Evolutionary conservation across 1,140 invertebrate species (phyloP), one percentile per base, ranked within the genome.

Genomic region (Laupala kohalensis): DNA sequence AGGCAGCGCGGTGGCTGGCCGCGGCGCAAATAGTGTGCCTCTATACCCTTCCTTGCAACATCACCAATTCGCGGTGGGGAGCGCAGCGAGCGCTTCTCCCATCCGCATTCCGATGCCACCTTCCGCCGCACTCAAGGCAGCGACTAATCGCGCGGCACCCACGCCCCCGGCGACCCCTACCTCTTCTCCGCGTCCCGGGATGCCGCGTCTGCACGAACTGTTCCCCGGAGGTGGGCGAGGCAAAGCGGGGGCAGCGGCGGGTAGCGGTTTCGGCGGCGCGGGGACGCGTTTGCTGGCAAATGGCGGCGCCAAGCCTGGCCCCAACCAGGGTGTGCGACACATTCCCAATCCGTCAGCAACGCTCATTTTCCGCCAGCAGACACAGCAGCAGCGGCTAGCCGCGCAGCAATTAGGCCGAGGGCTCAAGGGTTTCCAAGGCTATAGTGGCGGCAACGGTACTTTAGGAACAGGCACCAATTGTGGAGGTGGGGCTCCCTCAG

Each of bases 301-400:
- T 23, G 65, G 23, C 27, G 63, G 28, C 15, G 64, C 70, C 19
- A 78, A 78, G 67, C 78, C 77, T 4, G 74, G 74, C 9, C 79
- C 78, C 25, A 81, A 80, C 73, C 79, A 80, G 69, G 75, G 71
- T 28, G 78, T 81, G 4, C 71, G 80, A 13, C 79, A 80, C 67
- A 81, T 81, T 67, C 79, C 80, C 3, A 80, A 80, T 73, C 79
- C 80, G 12, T 79, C 78, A 0, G 75, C 77, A 0, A 73, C 78
- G 29, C 74, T 78, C 30, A 76, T 75, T 70, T 74, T 78, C 67
- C 75, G 77, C 29, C 74, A 76, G 23, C 73, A 69, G 23, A 13
- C 68, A n/a, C 68, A 74, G 24, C 72, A 72, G 25, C 28, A 70
- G 3, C 27, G 30, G 19, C 25, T 62, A 24, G 26, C n/a, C n/a